Conservation (phyloP, 2,888 invertebrate genomes). For the Nyleta sp. region DNA sequence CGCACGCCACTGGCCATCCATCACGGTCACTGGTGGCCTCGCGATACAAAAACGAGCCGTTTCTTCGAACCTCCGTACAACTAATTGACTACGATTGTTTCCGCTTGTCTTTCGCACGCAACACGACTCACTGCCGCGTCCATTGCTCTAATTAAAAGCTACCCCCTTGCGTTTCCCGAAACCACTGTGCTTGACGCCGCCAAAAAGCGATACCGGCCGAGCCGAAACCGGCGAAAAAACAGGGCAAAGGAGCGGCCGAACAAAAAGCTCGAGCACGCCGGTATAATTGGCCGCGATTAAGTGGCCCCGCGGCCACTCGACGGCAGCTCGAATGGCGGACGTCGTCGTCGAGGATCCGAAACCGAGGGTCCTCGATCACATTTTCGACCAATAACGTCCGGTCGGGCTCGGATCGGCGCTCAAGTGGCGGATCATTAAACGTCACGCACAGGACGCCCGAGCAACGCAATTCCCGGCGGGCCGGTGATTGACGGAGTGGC, state of each 20-base stretch:
- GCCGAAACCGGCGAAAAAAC: conserved; percentile 5
- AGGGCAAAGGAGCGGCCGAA: conserved; percentile 1
- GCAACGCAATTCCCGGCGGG: too few relatives aligned
- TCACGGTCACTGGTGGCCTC: conserved; percentile 4
- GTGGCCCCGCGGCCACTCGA: conserved; percentile 17
- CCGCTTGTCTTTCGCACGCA: conserved; percentile 27
- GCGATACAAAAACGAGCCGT: conserved; percentile 5
- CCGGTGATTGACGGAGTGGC: conserved; percentile 74
- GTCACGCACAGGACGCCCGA: conserved; percentile 75
- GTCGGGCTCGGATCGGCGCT: conserved; percentile 17
- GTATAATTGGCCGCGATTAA: conserved; percentile 44
- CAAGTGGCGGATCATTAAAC: conserved; percentile 75
- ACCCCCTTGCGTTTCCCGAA: conserved; percentile 26
- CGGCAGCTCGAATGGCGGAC: conserved; percentile 1
- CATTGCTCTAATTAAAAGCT: conserved; percentile 50
- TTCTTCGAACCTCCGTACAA: conserved; percentile 14
- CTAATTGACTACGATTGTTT: conserved; percentile 47
- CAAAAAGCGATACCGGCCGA: conserved; percentile 13
- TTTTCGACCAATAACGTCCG: conserved; percentile 40
- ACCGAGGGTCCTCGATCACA: conserved; percentile 51
- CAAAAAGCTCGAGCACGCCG: not conserved
- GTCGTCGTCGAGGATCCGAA: conserved; percentile 12
- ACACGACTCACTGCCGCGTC: conserved; percentile 15
- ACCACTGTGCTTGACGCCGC: conserved; percentile 21
- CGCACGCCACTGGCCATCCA: conserved; percentile 1